Conservation (phyloP, 2,113 vertebrate species). For the Mus pahari region DNA sequence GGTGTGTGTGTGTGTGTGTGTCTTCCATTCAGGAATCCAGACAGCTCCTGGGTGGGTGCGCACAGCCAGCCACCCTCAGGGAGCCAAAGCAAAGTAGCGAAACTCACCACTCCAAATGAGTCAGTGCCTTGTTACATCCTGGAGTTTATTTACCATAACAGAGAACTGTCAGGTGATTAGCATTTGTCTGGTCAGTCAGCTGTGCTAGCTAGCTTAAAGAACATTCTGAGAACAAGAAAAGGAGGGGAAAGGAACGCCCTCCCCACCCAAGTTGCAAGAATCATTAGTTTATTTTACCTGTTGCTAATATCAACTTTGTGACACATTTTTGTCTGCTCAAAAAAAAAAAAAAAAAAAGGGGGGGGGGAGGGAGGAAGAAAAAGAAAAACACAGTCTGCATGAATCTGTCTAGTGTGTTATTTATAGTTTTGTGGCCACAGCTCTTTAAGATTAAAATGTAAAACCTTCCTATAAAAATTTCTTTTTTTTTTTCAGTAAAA, state of each 20-base stretch:
- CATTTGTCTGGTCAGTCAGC: neutral
- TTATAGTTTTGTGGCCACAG: conserved; percentile 55
- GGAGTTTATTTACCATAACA: neutral
- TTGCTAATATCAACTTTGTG: conserved; percentile 65
- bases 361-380: neutral
- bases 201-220: neutral
- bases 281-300: conserved; percentile 66
- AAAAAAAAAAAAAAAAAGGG: conserved; percentile 12
- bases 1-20: too few relatives aligned
- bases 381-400: neutral
- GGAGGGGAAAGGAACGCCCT: neutral
- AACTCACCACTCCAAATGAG: neutral
- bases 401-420: conserved; percentile 60
- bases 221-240: neutral
- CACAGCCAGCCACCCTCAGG: too few relatives aligned
- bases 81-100: too few relatives aligned
- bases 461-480: conserved; percentile 64
- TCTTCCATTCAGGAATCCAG: too few relatives aligned
- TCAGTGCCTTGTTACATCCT: neutral
- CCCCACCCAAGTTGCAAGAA: conserved; percentile 65
- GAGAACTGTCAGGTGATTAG: neutral
- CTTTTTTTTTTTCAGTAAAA: conserved; percentile 58
- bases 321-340: conserved; percentile 57
- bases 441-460: conserved; percentile 63
- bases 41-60: too few relatives aligned